Base-by-base conservation (phyloP, 2,888 invertebrate species). In the Tridacna crocea region DNA sequence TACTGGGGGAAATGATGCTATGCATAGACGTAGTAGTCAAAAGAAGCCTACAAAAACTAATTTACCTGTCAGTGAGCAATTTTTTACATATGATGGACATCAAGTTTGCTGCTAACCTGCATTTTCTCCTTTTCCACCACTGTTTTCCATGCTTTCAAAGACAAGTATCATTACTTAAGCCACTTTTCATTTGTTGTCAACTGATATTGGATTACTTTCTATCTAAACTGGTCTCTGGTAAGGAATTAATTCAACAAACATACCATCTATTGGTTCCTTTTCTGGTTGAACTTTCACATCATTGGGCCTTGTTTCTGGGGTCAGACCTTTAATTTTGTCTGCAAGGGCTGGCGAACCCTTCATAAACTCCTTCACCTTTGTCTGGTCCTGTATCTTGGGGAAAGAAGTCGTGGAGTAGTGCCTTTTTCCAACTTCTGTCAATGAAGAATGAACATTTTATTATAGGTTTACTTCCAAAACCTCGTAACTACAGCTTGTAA, bases 301-400 rank as follows among this genome's bases (percentile, higher is more conserved):
- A 10, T 47, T 66, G 46, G 47, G 17, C 48, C 13, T 47, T 19
- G 10, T 70, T 68, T 83, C 82, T 0, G 82, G 85, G 24, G 55
- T 83, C 15, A 83, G 79, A 26, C 77, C 81, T 6, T 68, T n/a
- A 36, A 65, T 60, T 8, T 36, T 36, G 58, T 80, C 76, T 27
- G 87, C 80, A 26, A 87, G 70, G 24, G 82, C 65, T 27, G 80
- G 77, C 19, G 87, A 84, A 17, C 80, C 87, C 63, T 81, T 87
- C 36, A 87, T 75, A 36, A 83, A 86, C 72, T 83, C 81, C 61
- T 79, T 83, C 26, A 86, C 65, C 65, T 83, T 81, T n/a, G 47
- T 22, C 51, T 48, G 46, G 22, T 70, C 70, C 0, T 11, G 17
- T 51, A 70, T 26, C 13, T 48, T 24, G 8, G 70, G 51, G 51